Evolutionary conservation across 2,113 vertebrate genomes (phyloP).

Genomic region (Gallinago media): DNA sequence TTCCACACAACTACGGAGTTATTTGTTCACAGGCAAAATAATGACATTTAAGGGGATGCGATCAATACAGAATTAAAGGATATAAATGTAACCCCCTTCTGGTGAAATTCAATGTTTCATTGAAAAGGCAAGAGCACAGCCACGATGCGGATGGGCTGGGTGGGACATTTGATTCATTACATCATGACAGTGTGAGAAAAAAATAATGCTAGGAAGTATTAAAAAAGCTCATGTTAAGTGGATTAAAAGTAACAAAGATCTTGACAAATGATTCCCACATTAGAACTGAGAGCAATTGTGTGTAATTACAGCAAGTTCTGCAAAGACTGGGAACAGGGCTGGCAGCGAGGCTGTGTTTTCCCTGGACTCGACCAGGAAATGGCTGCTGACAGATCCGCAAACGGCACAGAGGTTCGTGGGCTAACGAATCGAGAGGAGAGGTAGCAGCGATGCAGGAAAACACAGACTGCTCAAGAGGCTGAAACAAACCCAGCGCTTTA

Average conservation of each 20-base stretch:
- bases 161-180: neutral
- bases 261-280: neutral
- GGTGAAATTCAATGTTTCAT: neutral
- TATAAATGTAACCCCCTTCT: neutral
- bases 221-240: neutral
- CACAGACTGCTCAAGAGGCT: neutral
- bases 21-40: neutral
- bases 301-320: neutral
- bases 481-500: neutral
- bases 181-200: neutral
- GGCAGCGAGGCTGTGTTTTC: neutral
- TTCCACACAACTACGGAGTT: fast-evolving
- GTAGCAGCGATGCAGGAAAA: neutral
- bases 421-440: neutral
- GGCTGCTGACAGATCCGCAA: neutral
- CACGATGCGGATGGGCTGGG: neutral
- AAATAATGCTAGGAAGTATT: neutral
- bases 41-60: neutral
- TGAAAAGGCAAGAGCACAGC: neutral
- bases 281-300: neutral
- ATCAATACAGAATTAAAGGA: neutral
- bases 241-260: neutral
- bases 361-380: neutral
- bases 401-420: neutral
- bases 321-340: neutral